Percentiles rank a stretch among this genome's conserved stretches.
Evolutionary conservation across 2,113 vertebrate genomes (phyloP).

Genomic region (Microtus pennsylvanicus): DNA sequence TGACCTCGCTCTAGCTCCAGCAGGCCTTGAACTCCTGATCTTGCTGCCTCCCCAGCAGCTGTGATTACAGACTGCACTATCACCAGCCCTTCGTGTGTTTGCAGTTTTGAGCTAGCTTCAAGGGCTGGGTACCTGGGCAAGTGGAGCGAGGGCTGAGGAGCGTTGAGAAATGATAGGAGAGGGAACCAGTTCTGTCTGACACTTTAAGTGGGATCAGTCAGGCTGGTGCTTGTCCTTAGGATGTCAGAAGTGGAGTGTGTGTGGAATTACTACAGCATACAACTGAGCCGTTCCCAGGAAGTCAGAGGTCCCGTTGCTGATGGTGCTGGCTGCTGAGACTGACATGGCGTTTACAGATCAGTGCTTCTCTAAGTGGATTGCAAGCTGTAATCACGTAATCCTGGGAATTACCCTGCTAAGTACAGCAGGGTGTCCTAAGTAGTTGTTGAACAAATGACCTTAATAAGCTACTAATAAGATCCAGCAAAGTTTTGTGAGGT

Average conservation of each 20-base stretch:
- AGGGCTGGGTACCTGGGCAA: too few species aligned
- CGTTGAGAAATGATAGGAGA: background rate
- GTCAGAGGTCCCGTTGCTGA: background rate
- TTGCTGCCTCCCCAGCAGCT: background rate
- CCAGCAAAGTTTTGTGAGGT: background rate
- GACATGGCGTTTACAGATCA: background rate
- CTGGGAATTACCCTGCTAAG: background rate
- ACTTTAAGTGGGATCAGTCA: background rate
- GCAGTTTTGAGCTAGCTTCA: background rate
- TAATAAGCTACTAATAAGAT: background rate
- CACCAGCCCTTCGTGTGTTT: background rate
- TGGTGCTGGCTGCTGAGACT: background rate
- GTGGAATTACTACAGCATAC: background rate
- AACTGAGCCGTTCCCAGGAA: background rate
- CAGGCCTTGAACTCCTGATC: background rate
- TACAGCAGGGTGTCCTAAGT: background rate
- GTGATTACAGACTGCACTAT: background rate
- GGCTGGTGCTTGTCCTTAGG: background rate
- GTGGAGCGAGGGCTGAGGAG: background rate
- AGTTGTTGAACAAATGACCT: background rate
- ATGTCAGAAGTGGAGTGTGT: background rate
- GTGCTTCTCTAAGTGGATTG: background rate
- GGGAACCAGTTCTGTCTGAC: background rate
- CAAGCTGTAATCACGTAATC: background rate
- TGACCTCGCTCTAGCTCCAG: background rate